Evolutionary conservation across 1,140 invertebrate genomes (phyloP).

Genomic region (Tribolium madens): DNA sequence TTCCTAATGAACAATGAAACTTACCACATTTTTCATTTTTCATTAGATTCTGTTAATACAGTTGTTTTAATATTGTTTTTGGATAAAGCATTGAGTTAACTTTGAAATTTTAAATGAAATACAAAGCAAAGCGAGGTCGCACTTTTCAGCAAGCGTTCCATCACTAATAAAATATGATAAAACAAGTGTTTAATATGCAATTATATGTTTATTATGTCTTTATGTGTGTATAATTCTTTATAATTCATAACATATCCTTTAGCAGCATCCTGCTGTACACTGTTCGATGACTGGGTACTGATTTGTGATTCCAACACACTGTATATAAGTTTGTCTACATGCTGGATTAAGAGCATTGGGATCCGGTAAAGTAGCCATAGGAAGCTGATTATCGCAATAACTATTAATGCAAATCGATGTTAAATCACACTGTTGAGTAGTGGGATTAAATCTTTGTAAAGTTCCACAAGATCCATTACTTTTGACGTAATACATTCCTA

Average conservation of each 20-base stretch:
- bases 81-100: no score
- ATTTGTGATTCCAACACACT: conserved; percentile 4
- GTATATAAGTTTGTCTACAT: conserved; percentile 14
- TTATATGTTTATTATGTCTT: background rate
- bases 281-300: conserved; percentile 16
- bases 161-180: no score
- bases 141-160: no score
- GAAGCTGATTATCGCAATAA: background rate
- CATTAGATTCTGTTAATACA: no score
- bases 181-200: background rate
- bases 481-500: conserved; percentile 4
- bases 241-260: background rate
- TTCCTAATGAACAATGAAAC: background rate
- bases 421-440: conserved; percentile 6
- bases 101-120: no score
- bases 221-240: background rate
- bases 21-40: no score
- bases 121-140: no score
- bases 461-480: background rate
- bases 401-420: conserved; percentile 14
- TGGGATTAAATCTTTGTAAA: background rate
- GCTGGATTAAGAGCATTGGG: background rate
- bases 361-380: background rate
- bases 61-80: no score
- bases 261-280: conserved; percentile 4